A percentile compares a stretch with the other conserved stretches of the same genome.
These are phyloP conservation scores for Coluber constrictor DNA, from an alignment of 2,797 vertebrate genomes.

Conservation along the genomic window DNA sequence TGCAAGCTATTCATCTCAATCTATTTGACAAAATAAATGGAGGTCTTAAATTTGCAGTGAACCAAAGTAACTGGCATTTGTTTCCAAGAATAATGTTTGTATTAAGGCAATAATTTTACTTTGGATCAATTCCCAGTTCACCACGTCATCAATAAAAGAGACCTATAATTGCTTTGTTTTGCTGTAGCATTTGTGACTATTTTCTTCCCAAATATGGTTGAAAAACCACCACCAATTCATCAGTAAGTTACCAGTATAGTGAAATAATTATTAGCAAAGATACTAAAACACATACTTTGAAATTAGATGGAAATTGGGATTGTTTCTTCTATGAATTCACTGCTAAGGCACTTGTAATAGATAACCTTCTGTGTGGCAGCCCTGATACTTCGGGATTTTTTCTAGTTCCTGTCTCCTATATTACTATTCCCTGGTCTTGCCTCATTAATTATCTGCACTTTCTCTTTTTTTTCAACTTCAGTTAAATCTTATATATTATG, in stretches of 20 bases:
- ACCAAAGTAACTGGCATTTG: neutral
- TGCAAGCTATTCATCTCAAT: neutral
- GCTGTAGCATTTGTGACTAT: neutral
- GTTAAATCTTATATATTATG: too few relatives aligned
- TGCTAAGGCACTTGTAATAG: neutral
- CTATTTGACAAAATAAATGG: conserved; percentile 7
- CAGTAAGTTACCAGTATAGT: neutral
- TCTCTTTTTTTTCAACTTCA: too few relatives aligned
- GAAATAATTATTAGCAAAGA: neutral
- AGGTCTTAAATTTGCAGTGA: neutral
- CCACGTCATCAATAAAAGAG: neutral
- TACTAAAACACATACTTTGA: neutral
- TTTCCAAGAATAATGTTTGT: neutral
- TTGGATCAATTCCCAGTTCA: neutral
- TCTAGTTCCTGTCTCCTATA: too few relatives aligned
- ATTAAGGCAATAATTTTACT: neutral
- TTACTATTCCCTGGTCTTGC: too few relatives aligned
- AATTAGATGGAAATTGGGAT: neutral
- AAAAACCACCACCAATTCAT: neutral
- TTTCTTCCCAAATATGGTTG: neutral
- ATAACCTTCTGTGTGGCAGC: neutral
- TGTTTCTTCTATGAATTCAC: neutral
- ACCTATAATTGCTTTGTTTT: neutral
- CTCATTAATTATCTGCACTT: too few relatives aligned
- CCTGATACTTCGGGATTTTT: too few relatives aligned